Conservation (phyloP, 2,797 vertebrate species). For the Sebastes reedi region DNA sequence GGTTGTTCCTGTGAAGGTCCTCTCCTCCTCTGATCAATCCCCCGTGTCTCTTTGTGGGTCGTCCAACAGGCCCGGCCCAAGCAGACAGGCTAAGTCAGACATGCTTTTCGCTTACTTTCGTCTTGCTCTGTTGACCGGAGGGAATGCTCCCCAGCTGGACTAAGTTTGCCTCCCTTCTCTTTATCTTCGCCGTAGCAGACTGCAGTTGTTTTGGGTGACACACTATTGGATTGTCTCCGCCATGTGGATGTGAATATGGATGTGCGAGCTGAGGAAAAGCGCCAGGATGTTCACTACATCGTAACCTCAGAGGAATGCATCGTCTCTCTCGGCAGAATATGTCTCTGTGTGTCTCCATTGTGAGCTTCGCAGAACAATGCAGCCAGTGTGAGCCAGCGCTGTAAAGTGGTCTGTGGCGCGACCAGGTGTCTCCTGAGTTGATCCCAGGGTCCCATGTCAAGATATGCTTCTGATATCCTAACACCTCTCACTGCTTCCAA, state of each 20-base stretch:
- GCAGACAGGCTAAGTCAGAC: slow-evolving; percentile 69
- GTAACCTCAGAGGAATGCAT: slow-evolving; percentile 65
- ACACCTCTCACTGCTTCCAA: slow-evolving; percentile 33
- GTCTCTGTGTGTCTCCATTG: slow-evolving; percentile 46
- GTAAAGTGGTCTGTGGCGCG: slow-evolving; percentile 48
- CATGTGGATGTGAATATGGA: slow-evolving; percentile 46
- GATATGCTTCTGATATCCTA: slow-evolving; percentile 42
- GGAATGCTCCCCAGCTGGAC: slow-evolving; percentile 70
- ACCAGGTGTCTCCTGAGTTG: slow-evolving; percentile 69
- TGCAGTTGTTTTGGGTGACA: slow-evolving; percentile 64
- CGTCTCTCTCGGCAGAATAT: slow-evolving; percentile 35
- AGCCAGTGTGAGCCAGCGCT: slow-evolving; percentile 48
- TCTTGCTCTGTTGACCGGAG: slow-evolving; percentile 67
- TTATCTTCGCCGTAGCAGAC: slow-evolving; percentile 67
- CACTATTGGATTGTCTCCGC: slow-evolving; percentile 39
- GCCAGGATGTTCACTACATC: slow-evolving; percentile 41
- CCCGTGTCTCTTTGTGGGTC: slow-evolving; percentile 67
- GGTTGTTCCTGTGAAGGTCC: slow-evolving; percentile 62
- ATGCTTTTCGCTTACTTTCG: slow-evolving; percentile 66
- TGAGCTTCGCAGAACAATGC: slow-evolving; percentile 62
- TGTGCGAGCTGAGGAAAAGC: slow-evolving; percentile 35
- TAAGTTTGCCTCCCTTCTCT: slow-evolving; percentile 58
- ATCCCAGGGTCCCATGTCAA: slow-evolving; percentile 56
- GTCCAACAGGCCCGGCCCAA: slow-evolving; percentile 65
- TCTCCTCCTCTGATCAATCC: slow-evolving; percentile 64